These are phyloP conservation scores for Porites australiensis DNA, from an alignment of 64 coral and sea anemone genomes.

Conservation along the genomic window DNA sequence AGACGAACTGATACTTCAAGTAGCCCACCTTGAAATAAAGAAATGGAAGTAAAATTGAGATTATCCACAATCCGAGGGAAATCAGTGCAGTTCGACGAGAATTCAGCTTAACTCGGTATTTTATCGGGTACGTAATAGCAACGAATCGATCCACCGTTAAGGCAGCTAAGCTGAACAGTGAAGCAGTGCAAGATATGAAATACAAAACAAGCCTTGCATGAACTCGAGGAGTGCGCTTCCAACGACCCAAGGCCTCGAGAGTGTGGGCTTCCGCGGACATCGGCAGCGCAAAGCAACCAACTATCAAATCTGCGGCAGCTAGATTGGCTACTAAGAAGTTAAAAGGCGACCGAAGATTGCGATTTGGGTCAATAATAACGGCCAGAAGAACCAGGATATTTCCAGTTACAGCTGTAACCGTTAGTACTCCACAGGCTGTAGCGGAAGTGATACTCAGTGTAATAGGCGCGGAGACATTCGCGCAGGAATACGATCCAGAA, in stretches of 20 bases:
- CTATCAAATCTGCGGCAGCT: conserved; percentile 81
- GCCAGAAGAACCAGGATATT: conserved; percentile 62
- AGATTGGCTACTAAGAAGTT: conserved; percentile 87
- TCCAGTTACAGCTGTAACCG: conserved; percentile 29
- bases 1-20: conserved; percentile 76
- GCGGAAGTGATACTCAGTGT: conserved; percentile 37
- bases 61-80: conserved; percentile 56
- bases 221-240: neutral
- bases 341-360: conserved; percentile 81
- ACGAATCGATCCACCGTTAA: conserved; percentile 81
- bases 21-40: conserved; percentile 90
- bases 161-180: conserved; percentile 84
- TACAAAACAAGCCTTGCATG: conserved; percentile 67
- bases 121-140: conserved; percentile 69
- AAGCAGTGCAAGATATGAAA: conserved; percentile 87
- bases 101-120: conserved; percentile 60
- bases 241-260: conserved; percentile 13
- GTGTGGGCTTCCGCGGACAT: conserved; percentile 55
- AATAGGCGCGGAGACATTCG: conserved; percentile 34
- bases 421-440: neutral
- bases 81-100: conserved; percentile 12
- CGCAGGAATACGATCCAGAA: conserved; percentile 9
- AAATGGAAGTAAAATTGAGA: conserved; percentile 61
- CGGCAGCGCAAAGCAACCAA: conserved; percentile 45
- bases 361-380: conserved; percentile 71